A percentile compares a stretch with the other conserved stretches of the same genome.
These are phyloP conservation scores for Peucedramus taeniatus DNA, from an alignment of 2,113 vertebrate genomes.

Conservation along the genomic window DNA sequence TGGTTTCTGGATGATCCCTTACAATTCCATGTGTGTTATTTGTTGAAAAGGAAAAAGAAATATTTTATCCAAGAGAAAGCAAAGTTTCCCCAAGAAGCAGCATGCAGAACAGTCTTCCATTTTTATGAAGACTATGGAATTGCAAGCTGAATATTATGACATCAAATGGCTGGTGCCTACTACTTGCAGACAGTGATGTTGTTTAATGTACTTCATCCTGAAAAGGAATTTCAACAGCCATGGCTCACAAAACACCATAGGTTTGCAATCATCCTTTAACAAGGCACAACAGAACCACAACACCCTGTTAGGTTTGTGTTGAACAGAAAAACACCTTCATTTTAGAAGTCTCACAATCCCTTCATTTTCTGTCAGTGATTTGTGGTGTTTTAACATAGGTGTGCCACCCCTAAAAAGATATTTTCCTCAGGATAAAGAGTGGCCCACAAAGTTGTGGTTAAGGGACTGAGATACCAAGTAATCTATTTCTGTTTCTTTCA, in stretches of 20 bases:
- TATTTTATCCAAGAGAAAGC: not conserved
- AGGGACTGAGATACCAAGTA: not conserved
- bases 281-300: not conserved
- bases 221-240: not conserved
- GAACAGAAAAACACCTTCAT: not conserved
- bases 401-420: not conserved
- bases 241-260: not conserved
- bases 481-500: not conserved
- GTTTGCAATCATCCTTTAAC: not conserved
- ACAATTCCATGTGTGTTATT: not conserved
- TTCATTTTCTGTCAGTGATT: not conserved
- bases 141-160: not conserved
- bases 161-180: not conserved
- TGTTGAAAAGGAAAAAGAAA: not conserved
- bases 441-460: not conserved
- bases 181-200: not conserved
- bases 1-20: not conserved
- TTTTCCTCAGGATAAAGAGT: not conserved
- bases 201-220: not conserved
- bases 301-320: not conserved
- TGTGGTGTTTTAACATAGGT: not conserved
- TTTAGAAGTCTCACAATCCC: not conserved
- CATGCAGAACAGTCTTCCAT: not conserved
- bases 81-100: not conserved
- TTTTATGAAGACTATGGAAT: not conserved